These are phyloP conservation scores for Grammomys surdaster DNA, from an alignment of 2,113 vertebrate genomes.

Conservation along the genomic window DNA sequence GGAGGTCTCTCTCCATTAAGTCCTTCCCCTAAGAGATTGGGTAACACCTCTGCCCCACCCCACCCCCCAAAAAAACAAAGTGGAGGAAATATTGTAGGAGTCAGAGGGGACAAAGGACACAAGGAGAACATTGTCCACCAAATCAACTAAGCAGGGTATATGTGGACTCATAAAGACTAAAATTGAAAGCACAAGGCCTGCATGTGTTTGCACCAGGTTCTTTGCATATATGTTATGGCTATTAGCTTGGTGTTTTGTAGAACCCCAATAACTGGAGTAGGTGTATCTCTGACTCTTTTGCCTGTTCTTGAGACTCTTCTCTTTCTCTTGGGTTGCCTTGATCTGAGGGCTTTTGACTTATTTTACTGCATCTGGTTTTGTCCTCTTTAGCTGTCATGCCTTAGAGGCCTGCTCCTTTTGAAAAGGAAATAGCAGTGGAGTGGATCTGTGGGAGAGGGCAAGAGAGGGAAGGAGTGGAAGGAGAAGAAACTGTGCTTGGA, in stretches of 20 bases:
- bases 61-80: background rate
- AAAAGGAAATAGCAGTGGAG: background rate
- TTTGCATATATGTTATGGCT: background rate
- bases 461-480: background rate
- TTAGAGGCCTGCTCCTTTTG: background rate
- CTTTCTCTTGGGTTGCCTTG: background rate
- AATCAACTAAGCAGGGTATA: background rate
- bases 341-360: background rate
- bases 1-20: background rate
- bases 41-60: background rate
- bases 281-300: background rate
- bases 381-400: background rate
- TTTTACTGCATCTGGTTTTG: background rate
- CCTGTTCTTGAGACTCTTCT: background rate
- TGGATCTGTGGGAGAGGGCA: background rate
- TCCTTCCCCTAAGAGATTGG: background rate
- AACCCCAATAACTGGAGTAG: background rate
- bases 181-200: background rate
- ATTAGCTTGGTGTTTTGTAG: background rate
- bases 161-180: background rate
- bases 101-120: background rate
- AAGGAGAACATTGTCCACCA: background rate
- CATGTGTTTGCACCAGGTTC: background rate
- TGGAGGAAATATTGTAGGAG: background rate
- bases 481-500: background rate